phyloP scores from a whole-genome alignment of 2,888 invertebrate species.

The Rhingia rostrata region DNA sequence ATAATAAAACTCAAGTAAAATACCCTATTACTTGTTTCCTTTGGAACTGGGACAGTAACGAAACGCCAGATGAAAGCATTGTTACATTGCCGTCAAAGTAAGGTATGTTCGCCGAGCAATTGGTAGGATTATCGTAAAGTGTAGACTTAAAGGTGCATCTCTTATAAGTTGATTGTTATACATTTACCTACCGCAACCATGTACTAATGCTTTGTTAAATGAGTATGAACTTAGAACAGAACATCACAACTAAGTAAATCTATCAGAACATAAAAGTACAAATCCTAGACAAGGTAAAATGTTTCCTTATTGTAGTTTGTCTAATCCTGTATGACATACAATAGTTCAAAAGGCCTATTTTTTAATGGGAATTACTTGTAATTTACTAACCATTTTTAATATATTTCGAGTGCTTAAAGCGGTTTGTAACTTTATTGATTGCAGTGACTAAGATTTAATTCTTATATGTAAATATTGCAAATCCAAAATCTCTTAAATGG shows the following conservation, averaged over 20 bases:
- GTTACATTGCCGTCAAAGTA: slow-evolving; percentile 22
- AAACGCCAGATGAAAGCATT: slow-evolving; percentile 60
- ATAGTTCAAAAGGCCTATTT: no score
- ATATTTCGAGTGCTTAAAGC: no score
- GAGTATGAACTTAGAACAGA: background rate
- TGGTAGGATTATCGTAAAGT: slow-evolving; percentile 26
- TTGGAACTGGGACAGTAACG: background rate
- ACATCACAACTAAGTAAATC: background rate
- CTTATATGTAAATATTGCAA: no score
- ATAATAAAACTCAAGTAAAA: slow-evolving; percentile 52
- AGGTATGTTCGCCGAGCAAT: slow-evolving; percentile 7
- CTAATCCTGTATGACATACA: no score
- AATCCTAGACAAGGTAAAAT: no score
- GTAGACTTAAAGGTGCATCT: background rate
- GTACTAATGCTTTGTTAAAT: background rate
- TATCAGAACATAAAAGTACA: background rate
- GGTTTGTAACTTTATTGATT: no score
- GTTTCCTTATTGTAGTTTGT: no score
- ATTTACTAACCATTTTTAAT: no score
- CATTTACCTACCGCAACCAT: background rate
- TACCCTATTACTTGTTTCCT: slow-evolving; percentile 14
- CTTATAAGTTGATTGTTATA: background rate
- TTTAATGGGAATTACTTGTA: no score
- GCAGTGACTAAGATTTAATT: no score
- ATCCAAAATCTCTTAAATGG: no score